A percentile compares a stretch with the other conserved stretches of the same genome.
These are phyloP conservation scores for Sylvicola fuscatus DNA, from an alignment of 2,888 invertebrate genomes.

Conservation along the genomic window DNA sequence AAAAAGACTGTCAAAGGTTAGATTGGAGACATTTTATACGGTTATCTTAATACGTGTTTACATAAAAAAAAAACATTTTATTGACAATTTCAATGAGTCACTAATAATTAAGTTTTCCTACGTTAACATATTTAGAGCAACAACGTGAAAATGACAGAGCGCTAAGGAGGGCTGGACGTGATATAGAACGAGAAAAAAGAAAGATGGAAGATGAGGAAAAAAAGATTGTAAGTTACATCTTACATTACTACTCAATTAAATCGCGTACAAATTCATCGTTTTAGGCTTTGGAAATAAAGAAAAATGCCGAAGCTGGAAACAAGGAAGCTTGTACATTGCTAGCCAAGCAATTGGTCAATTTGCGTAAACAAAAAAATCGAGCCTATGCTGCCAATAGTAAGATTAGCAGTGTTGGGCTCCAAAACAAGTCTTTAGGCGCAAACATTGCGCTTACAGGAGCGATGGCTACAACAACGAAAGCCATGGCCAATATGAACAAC, in stretches of 20 bases:
- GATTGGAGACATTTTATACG: no score
- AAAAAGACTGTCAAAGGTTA: no score
- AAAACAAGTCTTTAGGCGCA: conserved; percentile 78
- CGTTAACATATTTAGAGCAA: conserved; percentile 50
- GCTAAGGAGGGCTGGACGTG: conserved; percentile 59
- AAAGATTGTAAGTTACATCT: conserved; percentile 49
- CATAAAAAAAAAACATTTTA: no score
- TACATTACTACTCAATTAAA: not conserved
- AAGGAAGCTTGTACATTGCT: conserved; percentile 62
- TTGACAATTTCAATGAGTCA: no score
- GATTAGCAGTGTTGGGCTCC: conserved; percentile 54
- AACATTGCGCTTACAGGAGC: conserved; percentile 72
- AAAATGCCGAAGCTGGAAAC: conserved; percentile 71
- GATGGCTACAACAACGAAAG: conserved; percentile 73
- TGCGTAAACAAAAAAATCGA: conserved; percentile 73
- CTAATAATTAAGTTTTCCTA: conserved; percentile 3
- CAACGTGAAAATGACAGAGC: conserved; percentile 64
- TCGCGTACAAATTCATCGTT: conserved; percentile 8
- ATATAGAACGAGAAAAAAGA: conserved; percentile 62
- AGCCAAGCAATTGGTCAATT: conserved; percentile 73
- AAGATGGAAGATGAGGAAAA: conserved; percentile 77
- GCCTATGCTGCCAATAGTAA: conserved; percentile 66
- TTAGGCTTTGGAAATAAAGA: conserved; percentile 73
- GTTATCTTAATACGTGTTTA: no score
- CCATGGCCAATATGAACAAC: conserved; percentile 77